Evolutionary conservation across 2,888 invertebrate species (phyloP), one percentile per base, ranked within the genome.

Genomic region (Ptilodon capucinus): DNA sequence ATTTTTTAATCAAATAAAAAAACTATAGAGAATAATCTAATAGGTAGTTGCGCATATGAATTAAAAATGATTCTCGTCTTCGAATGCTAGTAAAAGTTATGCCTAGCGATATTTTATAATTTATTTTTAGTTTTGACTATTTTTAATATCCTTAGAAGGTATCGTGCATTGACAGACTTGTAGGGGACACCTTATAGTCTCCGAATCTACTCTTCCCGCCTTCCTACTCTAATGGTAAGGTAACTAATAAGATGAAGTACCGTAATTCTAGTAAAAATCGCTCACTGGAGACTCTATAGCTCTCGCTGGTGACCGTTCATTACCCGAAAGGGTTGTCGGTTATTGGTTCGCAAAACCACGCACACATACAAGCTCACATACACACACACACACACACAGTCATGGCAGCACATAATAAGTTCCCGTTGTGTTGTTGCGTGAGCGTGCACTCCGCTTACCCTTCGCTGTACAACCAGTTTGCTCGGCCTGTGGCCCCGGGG

Each of bases 401-500:
- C 49, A 28, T 14, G 35, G 7, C 19, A 0, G 30, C 16, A 38
- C 51, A 54, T 60, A 58, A 60, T 56, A 61, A 61, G 51, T 48
- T 51, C 50, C 40, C 48, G 51, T 41, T 36, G 61, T 42, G 48
- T 43, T 25, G 17, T 34, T 44, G 44, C 36, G 32, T 19, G 46
- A 44, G 57, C 44, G 49, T 61, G 74, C 66, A 63, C 60, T 64
- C 40, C 14, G 66, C 65, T 68, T 76, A 81, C 79, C 84, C 84
- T 81, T 77, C 79, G 57, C 65, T 64, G 65, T 64, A 60, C 69
- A 79, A 82, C 82, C 83, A 74, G 85, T 83, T 77, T 71, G 74
- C 8, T 68, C 61, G 50, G 40, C 50, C 45, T 42, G 48, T 57
- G 74, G 67, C 50, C 25, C 46, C 54, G 61, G 60, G 34, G 42